Base-by-base conservation (phyloP, 2,888 invertebrate genomes). In the Amblyjoppa proteus region DNA sequence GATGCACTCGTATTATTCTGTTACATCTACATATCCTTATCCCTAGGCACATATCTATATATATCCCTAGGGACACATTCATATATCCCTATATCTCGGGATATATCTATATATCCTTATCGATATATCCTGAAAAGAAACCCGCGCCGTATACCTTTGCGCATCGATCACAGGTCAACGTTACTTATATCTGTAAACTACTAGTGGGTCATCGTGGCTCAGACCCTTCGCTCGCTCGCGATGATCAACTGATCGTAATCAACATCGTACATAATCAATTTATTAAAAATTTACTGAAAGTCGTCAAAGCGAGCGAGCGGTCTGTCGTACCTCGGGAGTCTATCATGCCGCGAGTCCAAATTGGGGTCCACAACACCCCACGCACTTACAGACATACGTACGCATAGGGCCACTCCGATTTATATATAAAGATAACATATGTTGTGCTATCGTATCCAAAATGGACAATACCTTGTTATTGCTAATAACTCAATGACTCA, bases 401-500 rank as follows among this genome's bases (percentile, higher is more conserved):
- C 11, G 41, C 3, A 41, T 41, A 41, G 9, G 41, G 41, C 41
- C 41, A 3, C 41, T 2, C 11, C 11, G 11, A 41, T 41, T 41
- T 41, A 41, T 41, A 41, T 41, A 41, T 41, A 41, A 11, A 41
- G 11, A 56, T 56, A 56, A 56, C 31, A 66, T 80, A 71, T 58
- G 73, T 79, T 71, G 82, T 75, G 79, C 71, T 79, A 68, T 82
- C 51, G 25, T 58, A 61, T 79, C 58, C 20, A 79, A 51, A 79
- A 56, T 70, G 58, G n/a, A 58, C 13, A 79, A 82, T 82, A 82
- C 56, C 70, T 66, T 45, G 77, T 78, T 79, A 82, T 79, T 71
- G 51, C 82, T 68, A 71, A 75, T 66, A 34, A 64, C 74, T 45
- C n/a, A 71, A 20, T 51, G 56, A 28, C 45, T 70, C 20, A 11